Base-by-base conservation (phyloP, 2,888 invertebrate genomes). In the Euzetes globulus region DNA sequence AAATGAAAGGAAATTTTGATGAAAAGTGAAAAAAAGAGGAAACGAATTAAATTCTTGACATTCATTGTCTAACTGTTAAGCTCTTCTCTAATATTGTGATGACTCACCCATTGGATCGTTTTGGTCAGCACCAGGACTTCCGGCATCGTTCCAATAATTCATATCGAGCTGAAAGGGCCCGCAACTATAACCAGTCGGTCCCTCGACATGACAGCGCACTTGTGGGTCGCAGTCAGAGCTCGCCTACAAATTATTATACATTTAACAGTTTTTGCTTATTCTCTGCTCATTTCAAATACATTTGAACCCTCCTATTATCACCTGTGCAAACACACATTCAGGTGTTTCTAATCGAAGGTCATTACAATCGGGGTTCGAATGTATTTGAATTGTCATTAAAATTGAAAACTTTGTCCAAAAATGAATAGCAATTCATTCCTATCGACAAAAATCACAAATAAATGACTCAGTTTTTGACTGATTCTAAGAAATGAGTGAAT, bases 91-190 rank as follows among this genome's bases (percentile, higher is more conserved):
- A 58, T 22, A 68, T 29, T n/a, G n/a, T 33, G 22, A 73, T 47
- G 58, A 52, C 73, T 75, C 68, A 75, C 75, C 75, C 41, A 75
- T 29, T 27, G 76, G 76, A 27, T 76, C 71, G 37, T 17, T 29
- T 25, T 47, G 52, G 60, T 75, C 52, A 19, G 58, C 22, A n/a
- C 74, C 75, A n/a, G 71, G 71, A 37, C 68, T 33, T 19, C 73
- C 75, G 27, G 76, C 71, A 50, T 47, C 29, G 19, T 45, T 50
- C 76, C 76, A 76, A 65, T 76, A 76, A 22, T 71, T 52, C 11
- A 22, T 17, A n/a, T 65, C 52, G 1, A 76, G 6, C 41, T 76
- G 76, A 71, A 72, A 76, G 25, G 76, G 75, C 17, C 76, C 76
- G 65, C 76, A 76, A 33, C 37, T 50, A 37, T 73, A 71, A 22